phyloP scores from a whole-genome alignment of 2,113 vertebrate genomes.

The Poeciliopsis retropinna region DNA sequence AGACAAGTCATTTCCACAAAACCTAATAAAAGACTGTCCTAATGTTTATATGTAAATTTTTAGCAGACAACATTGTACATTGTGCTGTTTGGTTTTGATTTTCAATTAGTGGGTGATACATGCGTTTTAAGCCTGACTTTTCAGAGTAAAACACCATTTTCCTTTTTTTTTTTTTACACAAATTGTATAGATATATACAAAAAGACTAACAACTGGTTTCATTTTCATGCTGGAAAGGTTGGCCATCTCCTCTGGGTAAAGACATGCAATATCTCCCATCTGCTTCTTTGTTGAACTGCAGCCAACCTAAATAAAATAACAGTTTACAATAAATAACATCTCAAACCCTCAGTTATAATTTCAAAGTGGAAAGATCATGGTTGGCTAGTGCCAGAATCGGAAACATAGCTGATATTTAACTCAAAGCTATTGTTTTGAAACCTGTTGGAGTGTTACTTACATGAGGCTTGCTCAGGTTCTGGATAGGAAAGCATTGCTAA shows the following conservation, averaged over 20 bases:
- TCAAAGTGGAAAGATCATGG: neutral
- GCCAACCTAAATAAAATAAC: slow-evolving; percentile 33
- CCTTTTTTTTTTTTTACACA: neutral
- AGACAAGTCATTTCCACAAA: neutral
- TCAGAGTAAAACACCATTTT: neutral
- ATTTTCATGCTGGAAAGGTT: slow-evolving; percentile 43
- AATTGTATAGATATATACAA: neutral
- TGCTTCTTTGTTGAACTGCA: slow-evolving; percentile 25
- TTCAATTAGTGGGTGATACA: neutral
- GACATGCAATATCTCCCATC: slow-evolving; percentile 47
- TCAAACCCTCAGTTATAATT: neutral
- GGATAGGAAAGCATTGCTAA: slow-evolving; percentile 79
- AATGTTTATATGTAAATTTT: neutral
- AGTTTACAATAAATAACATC: neutral
- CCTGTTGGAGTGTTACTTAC: slow-evolving; percentile 43
- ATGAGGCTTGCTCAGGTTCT: slow-evolving; percentile 33
- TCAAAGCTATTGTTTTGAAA: neutral
- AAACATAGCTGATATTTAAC: slow-evolving; percentile 1
- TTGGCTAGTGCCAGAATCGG: neutral
- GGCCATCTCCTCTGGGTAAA: slow-evolving; percentile 56
- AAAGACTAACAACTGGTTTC: slow-evolving; percentile 74
- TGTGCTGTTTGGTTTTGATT: neutral
- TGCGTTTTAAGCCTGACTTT: neutral
- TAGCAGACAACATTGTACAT: neutral
- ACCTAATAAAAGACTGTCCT: neutral